phyloP scores from a whole-genome alignment of 2,113 vertebrate genomes.

The Petromus typicus region DNA sequence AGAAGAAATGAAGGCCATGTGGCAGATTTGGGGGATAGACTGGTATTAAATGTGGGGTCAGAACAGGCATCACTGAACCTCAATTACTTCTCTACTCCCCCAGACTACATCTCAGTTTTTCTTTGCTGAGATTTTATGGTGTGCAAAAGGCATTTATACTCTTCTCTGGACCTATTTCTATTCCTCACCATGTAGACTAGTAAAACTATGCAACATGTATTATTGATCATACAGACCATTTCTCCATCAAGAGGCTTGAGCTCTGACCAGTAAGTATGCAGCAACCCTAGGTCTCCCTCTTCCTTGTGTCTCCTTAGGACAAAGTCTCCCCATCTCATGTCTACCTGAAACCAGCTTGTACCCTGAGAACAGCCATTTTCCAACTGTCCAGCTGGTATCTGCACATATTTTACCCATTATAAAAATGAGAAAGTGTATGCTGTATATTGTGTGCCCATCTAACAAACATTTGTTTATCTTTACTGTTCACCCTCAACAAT shows the following conservation, averaged over 20 bases:
- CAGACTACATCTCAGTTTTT: background rate
- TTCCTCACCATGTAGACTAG: accelerated
- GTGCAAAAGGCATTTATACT: background rate
- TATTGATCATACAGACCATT: background rate
- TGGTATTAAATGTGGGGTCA: background rate
- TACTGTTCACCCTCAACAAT: background rate
- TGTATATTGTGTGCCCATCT: too few species aligned
- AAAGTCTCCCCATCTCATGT: background rate
- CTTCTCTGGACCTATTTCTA: background rate
- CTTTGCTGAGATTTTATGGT: too few species aligned
- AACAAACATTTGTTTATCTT: background rate
- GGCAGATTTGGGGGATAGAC: accelerated
- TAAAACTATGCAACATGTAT: accelerated
- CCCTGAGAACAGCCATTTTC: accelerated
- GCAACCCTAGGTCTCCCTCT: background rate
- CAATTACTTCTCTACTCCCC: background rate
- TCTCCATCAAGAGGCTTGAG: background rate
- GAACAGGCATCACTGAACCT: accelerated
- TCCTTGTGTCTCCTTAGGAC: background rate
- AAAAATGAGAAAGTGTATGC: background rate
- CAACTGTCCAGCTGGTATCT: background rate
- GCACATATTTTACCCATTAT: background rate
- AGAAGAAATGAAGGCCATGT: accelerated
- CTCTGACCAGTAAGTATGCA: background rate
- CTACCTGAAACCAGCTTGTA: background rate